phyloP scores from a whole-genome alignment of 2,888 invertebrate genomes.

The Folsomia manolachei region DNA sequence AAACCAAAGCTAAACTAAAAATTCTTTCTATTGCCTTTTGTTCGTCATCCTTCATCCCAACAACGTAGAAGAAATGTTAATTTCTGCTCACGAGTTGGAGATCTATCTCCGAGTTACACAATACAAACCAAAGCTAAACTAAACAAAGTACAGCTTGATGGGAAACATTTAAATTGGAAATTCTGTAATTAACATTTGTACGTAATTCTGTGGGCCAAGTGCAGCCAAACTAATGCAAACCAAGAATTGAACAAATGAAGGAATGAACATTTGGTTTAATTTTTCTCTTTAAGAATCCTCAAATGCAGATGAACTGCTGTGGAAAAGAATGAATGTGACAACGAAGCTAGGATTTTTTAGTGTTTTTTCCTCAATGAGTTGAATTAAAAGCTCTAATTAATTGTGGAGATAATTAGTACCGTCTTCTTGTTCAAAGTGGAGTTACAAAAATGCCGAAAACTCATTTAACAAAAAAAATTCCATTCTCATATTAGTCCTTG shows the following conservation, averaged over 20 bases:
- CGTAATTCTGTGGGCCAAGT: background rate
- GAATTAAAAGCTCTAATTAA: background rate
- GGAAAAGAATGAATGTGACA: no score
- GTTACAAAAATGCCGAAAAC: background rate
- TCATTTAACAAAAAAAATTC: no score
- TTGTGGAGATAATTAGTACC: background rate
- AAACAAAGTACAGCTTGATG: no score
- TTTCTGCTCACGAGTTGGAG: background rate
- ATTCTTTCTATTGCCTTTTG: constrained; percentile 33
- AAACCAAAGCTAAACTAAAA: no score
- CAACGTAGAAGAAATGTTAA: background rate
- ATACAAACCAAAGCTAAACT: background rate
- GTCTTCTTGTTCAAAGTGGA: background rate
- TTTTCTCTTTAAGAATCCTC: background rate
- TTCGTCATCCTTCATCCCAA: background rate
- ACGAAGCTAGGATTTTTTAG: no score
- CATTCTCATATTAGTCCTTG: no score
- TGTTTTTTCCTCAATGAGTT: background rate
- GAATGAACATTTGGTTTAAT: background rate
- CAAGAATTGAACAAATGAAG: background rate
- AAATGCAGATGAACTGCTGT: background rate
- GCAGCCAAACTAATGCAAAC: no score
- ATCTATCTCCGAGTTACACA: background rate
- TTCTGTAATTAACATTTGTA: constrained; percentile 23
- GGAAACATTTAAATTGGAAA: constrained; percentile 43